Base-by-base conservation (phyloP, 1,140 invertebrate species). In the Macrobrachium rosenbergii region DNA sequence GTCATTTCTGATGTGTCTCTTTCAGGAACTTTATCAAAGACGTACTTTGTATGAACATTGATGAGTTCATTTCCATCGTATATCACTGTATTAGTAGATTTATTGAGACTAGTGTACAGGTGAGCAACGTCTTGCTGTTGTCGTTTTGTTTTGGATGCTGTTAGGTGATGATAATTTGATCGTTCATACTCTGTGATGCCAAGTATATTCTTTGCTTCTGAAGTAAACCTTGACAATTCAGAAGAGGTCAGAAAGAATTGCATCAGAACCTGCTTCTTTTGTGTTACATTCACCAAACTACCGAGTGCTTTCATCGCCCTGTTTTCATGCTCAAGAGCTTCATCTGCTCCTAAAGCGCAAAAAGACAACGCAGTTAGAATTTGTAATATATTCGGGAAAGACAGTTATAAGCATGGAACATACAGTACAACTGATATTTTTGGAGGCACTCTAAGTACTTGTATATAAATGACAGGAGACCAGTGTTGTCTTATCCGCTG, bases 281-380 rank as follows among this genome's bases (percentile, higher is more conserved):
- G 72, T 2, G 72, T 75, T 75, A 75, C 28, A 75, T 75, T 75
- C 28, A 75, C 72, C 72, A 75, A 75, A 75, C 72, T 5, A 75
- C 72, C 72, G 28, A 75, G 6, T 6, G 5, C 72, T 75, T 75
- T 75, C 19, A 75, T 75, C 5, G 72, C 72, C 2, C 72, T 75
- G 72, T 75, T 75, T 28, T 75, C 72, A 75, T 75, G 72, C 28
- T 75, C 72, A 75, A 75, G 72, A 75, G 72, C 72, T 75, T 75
- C 72, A 75, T 75, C 28, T 75, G 72, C 17, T n/a, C 72, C 72
- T 75, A 16, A n/a, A 16, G 72, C 2, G 17, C 28, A n/a, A 28
- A n/a, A 2, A 19, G 28, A 17, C 16, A n/a, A n/a, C n/a, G n/a
- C n/a, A n/a, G n/a, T n/a, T n/a, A n/a, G n/a, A n/a, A n/a, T n/a